These are phyloP conservation scores for Cryptoleucopteryx plumbea DNA, from an alignment of 2,113 vertebrate genomes.

Conservation along the genomic window DNA sequence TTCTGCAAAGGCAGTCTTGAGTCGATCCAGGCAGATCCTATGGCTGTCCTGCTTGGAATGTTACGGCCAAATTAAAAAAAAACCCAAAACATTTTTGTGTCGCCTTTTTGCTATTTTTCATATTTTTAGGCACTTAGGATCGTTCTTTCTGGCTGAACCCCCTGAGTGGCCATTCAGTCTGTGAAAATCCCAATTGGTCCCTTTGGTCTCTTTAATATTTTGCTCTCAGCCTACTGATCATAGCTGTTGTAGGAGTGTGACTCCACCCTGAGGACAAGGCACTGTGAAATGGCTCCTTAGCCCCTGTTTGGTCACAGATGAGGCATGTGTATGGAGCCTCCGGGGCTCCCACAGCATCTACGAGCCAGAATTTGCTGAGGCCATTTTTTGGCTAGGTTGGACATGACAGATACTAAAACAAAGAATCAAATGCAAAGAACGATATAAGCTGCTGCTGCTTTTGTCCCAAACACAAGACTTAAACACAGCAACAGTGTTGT, in stretches of 20 bases:
- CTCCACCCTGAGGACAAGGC: slow-evolving; percentile 35
- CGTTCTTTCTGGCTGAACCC: not conserved
- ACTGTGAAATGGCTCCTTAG: not conserved
- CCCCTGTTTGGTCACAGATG: slow-evolving; percentile 31
- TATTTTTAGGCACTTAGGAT: not conserved
- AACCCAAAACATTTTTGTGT: not conserved
- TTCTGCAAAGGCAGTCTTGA: not conserved
- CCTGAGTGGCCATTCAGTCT: not conserved
- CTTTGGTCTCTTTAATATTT: not conserved
- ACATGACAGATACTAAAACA: not conserved
- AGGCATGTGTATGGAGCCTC: slow-evolving; percentile 21
- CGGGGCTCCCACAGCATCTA: not conserved
- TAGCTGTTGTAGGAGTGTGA: not conserved
- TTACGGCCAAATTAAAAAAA: not conserved
- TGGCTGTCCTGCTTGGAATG: fast-evolving
- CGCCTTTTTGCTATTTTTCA: not conserved
- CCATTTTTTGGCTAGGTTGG: slow-evolving; percentile 23
- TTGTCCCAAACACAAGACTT: not conserved
- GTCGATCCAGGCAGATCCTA: not conserved
- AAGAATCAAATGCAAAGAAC: not conserved
- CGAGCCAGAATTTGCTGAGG: not conserved
- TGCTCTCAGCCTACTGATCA: not conserved
- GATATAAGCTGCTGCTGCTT: not conserved
- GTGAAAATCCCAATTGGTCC: slow-evolving; percentile 1
- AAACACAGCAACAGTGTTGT: not conserved